Evolutionary conservation across 2,888 invertebrate species (phyloP), one percentile per base, ranked within the genome.

Genomic region (Scaptomyza caliginosa): DNA sequence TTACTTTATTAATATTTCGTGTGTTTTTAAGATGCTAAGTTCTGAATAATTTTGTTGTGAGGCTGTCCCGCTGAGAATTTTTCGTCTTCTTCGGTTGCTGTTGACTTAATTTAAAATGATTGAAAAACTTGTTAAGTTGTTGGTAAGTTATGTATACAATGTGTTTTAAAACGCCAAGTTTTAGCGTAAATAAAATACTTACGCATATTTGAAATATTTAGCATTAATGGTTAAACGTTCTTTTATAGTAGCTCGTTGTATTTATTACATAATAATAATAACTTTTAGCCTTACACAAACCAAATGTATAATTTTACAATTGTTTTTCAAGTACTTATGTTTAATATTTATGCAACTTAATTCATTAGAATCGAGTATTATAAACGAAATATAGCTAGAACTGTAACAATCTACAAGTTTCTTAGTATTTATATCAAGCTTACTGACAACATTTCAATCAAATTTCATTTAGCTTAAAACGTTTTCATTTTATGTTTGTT

Each of bases 381-480:
- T 52, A 56, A 69, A 45, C 56, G 34, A 52, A 45, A 46, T 69
- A 55, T 42, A 28, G 34, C 17, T 46, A 63, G 40, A 32, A 10
- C 28, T 48, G 36, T 54, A 64, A 59, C 66, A 70, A 70, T 56
- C 60, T 77, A 74, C 74, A 56, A 36, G 19, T 52, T 59, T 57
- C 50, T 34, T 32, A 21, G 30, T 48, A 42, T 56, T 52, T 46
- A 55, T 52, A 60, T 57, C 49, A 46, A 74, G 57, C 72, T 59
- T 62, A 73, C 67, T 73, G 70, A 63, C 73, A 77, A 80, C 77
- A 68, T 40, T 73, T 51, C 7, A 64, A 70, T 78, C 38, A 19
- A 76, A 66, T 71, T 63, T 52, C 34, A 68, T 66, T 56, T 40
- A 55, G 11, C 28, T 13, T 32, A 13, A 30, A 30, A n/a, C n/a